Evolutionary conservation across 2,113 vertebrate genomes (phyloP).

Genomic region (Dermatemys mawii): DNA sequence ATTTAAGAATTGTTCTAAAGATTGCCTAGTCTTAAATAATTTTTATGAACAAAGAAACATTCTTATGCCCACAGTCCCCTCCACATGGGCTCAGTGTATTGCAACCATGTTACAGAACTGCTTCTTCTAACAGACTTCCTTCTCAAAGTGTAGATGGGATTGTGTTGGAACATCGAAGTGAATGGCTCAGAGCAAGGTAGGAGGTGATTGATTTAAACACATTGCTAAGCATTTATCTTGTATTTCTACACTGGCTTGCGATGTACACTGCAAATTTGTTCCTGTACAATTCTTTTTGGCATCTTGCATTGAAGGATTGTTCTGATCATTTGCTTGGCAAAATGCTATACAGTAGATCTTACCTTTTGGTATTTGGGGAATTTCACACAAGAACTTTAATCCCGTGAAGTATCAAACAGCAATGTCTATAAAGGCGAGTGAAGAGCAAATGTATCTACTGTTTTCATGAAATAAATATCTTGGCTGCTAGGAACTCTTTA

Average conservation of each 20-base stretch:
- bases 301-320: background rate
- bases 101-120: rapidly evolving
- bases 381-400: background rate
- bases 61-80: rapidly evolving
- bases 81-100: rapidly evolving
- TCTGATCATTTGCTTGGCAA: background rate
- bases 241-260: background rate
- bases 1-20: background rate
- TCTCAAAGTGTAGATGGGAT: rapidly evolving
- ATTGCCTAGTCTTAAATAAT: background rate
- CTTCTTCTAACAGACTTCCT: background rate
- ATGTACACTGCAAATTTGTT: background rate
- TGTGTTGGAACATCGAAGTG: background rate
- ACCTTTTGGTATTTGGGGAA: background rate
- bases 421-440: background rate
- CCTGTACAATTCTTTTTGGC: background rate
- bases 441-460: background rate
- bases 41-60: background rate
- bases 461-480: background rate
- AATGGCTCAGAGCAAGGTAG: background rate
- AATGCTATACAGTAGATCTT: background rate
- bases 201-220: background rate
- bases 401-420: background rate
- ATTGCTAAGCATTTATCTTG: background rate
- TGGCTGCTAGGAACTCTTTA: background rate